Percentiles rank a stretch among this genome's conserved stretches.
Evolutionary conservation across 2,797 vertebrate genomes (phyloP).

Genomic region (Muraenolepis orangiensis): DNA sequence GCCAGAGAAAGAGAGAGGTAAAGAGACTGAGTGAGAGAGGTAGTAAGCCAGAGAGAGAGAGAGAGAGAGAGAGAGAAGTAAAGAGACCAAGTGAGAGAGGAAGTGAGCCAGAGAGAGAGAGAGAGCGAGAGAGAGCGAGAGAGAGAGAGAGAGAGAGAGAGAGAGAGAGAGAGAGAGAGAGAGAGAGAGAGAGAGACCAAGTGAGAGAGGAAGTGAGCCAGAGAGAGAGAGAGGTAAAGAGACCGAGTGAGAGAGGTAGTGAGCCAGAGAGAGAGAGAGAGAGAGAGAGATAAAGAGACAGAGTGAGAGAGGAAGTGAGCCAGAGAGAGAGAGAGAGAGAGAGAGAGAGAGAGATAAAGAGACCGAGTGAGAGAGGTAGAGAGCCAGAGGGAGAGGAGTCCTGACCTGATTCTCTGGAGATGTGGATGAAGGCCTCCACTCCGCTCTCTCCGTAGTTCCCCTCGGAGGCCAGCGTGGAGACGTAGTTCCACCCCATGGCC

Average conservation of each 20-base stretch:
- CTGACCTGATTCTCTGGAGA: slow-evolving; percentile 89
- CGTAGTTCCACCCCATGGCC: slow-evolving; percentile 93
- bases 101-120: too few relatives aligned
- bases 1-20: neutral
- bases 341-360: neutral
- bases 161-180: neutral
- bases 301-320: neutral
- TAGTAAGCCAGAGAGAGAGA: too few relatives aligned
- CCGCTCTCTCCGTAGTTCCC: slow-evolving; percentile 95
- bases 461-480: slow-evolving; percentile 91
- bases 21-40: too few relatives aligned
- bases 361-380: neutral
- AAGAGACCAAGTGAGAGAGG: neutral
- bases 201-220: too few relatives aligned
- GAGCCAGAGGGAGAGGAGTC: neutral
- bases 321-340: neutral
- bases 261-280: too few relatives aligned
- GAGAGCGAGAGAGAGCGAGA: neutral
- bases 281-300: neutral
- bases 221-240: neutral
- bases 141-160: neutral
- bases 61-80: neutral
- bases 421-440: slow-evolving; percentile 93
- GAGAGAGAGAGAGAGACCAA: neutral
- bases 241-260: neutral